Conservation (phyloP, 2,113 vertebrate genomes). For the Cnemophilus loriae region DNA sequence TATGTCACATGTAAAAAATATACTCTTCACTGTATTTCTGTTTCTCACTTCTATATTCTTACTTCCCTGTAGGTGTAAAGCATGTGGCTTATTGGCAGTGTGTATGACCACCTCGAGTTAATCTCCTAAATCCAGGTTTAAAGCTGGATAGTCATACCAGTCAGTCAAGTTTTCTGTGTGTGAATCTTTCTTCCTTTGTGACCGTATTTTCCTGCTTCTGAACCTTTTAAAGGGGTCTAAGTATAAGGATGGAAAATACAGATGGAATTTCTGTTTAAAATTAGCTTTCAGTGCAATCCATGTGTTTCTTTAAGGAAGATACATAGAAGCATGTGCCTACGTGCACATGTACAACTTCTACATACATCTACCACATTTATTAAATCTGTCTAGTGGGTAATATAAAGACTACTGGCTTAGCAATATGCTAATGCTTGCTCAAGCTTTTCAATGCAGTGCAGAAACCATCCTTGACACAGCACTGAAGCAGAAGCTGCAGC, state of each 20-base stretch:
- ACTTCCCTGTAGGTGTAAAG: neutral
- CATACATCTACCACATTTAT: neutral
- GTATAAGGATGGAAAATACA: neutral
- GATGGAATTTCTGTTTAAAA: neutral
- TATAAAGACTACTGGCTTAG: neutral
- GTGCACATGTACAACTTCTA: neutral
- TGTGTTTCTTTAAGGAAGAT: neutral
- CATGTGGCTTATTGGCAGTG: neutral
- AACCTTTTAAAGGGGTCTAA: neutral
- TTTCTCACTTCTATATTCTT: neutral
- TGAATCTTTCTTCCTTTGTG: neutral
- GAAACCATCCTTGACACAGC: conserved; percentile 20
- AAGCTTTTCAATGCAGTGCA: conserved; percentile 29
- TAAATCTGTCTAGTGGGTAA: neutral
- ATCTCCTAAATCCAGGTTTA: neutral
- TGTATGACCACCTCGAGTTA: neutral
- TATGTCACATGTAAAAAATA: neutral
- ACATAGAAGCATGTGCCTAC: neutral
- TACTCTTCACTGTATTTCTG: neutral
- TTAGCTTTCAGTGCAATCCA: neutral
- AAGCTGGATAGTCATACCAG: neutral
- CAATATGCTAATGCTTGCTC: conserved; percentile 5
- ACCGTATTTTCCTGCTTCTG: neutral
- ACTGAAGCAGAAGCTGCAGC: conserved; percentile 9
- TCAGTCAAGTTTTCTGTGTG: neutral